phyloP scores from a whole-genome alignment of 2,113 vertebrate genomes.

The Peromyscus polionotus region DNA sequence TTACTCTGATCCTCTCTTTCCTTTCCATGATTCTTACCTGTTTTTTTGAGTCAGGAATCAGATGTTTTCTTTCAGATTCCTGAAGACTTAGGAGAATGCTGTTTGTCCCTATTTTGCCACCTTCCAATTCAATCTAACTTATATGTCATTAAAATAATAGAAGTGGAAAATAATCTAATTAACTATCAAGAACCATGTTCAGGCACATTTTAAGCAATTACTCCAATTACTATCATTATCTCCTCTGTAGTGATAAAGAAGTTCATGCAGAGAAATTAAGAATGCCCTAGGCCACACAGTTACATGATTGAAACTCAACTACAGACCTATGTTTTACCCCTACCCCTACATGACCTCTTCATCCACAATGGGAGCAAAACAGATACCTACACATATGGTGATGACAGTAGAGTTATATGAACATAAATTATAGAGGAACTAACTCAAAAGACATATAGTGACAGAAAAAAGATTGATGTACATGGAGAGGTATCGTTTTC shows the following conservation, averaged over 20 bases:
- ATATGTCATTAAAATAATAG: not conserved
- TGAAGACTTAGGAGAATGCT: not conserved
- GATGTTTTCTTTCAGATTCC: not conserved
- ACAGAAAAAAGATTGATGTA: constrained; percentile 24
- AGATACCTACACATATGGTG: not conserved
- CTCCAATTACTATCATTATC: constrained; percentile 1
- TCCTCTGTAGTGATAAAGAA: constrained; percentile 46
- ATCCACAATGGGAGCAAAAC: constrained; percentile 22
- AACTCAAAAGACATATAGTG: not conserved
- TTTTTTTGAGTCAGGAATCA: not conserved
- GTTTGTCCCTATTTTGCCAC: not conserved
- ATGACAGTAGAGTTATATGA: constrained; percentile 7
- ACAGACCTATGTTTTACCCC: constrained; percentile 4
- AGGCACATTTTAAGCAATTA: constrained; percentile 28
- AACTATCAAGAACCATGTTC: constrained; percentile 37
- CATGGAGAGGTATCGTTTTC: constrained; percentile 13
- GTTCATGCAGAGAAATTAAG: constrained; percentile 12
- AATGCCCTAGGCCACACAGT: constrained; percentile 17
- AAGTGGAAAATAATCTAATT: not conserved
- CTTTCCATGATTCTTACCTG: not conserved
- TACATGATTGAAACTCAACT: constrained; percentile 53
- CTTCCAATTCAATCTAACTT: not conserved
- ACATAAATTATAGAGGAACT: constrained; percentile 12
- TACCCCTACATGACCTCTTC: not conserved
- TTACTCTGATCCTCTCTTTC: not conserved